Evolutionary conservation across 2,888 invertebrate species (phyloP).

Genomic region (Dryobota labecula): DNA sequence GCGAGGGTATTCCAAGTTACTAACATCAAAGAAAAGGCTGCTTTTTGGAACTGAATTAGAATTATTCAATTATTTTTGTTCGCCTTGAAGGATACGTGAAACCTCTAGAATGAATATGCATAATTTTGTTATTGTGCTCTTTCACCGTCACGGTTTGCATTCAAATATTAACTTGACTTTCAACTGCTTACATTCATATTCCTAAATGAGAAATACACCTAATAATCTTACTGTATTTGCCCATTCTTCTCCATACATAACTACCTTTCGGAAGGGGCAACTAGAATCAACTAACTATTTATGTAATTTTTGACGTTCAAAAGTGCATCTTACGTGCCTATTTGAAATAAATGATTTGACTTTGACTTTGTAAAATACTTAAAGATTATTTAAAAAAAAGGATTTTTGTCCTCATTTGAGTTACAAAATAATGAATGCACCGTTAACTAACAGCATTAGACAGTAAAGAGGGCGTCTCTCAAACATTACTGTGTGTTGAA

Average conservation of each 20-base stretch:
- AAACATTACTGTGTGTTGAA: slow-evolving; percentile 1
- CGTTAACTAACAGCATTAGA: slow-evolving; percentile 28
- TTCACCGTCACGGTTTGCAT: slow-evolving; percentile 5
- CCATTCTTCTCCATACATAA: no score
- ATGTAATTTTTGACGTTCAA: no score
- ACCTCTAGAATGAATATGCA: neutral
- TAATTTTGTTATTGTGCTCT: neutral
- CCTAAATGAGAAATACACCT: neutral
- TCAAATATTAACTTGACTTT: neutral
- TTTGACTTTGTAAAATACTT: neutral
- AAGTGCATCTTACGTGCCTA: no score
- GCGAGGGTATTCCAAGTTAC: neutral
- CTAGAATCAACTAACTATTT: no score
- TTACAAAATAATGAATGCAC: slow-evolving; percentile 3
- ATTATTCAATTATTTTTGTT: neutral
- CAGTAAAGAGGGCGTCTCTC: neutral
- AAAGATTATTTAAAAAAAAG: neutral
- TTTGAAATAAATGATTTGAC: no score
- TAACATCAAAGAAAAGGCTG: slow-evolving; percentile 2
- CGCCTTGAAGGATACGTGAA: neutral
- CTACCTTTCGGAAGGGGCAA: no score
- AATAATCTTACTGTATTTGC: neutral
- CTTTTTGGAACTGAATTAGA: neutral
- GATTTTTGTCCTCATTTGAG: slow-evolving; percentile 10
- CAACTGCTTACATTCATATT: neutral